Conservation (phyloP, 2,113 vertebrate genomes). For the Mixornis gularis region DNA sequence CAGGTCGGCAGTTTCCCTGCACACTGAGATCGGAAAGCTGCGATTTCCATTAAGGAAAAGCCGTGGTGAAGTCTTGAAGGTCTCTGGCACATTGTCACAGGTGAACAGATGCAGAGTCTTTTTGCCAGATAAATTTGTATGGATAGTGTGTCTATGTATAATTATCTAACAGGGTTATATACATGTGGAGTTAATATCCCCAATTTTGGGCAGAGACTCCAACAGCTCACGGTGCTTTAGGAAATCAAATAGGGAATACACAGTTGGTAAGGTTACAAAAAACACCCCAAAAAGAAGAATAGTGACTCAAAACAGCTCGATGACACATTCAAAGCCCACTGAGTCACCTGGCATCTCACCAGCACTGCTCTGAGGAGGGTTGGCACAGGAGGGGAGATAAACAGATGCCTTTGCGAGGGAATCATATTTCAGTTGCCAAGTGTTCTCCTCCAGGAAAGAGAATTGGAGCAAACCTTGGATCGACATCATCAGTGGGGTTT, state of each 20-base stretch:
- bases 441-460: not conserved
- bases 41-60: not conserved
- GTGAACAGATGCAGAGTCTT: not conserved
- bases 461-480: not conserved
- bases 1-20: not conserved
- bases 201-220: not conserved
- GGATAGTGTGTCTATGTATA: accelerated
- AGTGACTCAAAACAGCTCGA: not conserved
- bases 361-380: not conserved
- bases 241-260: not conserved
- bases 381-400: not conserved
- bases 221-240: not conserved
- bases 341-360: not conserved
- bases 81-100: not conserved
- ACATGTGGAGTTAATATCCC: not conserved
- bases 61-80: accelerated
- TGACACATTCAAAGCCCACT: not conserved
- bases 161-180: not conserved
- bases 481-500: not conserved
- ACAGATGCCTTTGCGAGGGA: not conserved
- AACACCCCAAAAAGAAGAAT: not conserved
- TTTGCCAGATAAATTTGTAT: not conserved
- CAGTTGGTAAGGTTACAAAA: not conserved
- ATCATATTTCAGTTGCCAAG: not conserved
- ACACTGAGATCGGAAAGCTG: accelerated